These are phyloP conservation scores for Selenia dentaria DNA, from an alignment of 2,888 invertebrate species.

Conservation along the genomic window DNA sequence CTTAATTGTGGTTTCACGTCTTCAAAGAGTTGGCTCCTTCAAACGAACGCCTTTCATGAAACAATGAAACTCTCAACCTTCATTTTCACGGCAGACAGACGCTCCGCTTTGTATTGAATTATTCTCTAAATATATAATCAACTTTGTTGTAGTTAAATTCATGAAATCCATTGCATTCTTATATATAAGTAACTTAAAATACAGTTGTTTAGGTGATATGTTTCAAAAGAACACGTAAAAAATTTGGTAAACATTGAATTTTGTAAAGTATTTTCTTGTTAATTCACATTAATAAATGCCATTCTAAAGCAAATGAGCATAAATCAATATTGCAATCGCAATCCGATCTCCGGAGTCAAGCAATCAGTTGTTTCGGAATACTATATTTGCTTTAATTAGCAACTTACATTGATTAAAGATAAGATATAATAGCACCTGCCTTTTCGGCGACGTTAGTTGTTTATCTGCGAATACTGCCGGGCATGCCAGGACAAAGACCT, in stretches of 20 bases:
- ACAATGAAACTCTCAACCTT: constrained; percentile 65
- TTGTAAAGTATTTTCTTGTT: too few species aligned
- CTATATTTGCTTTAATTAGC: constrained; percentile 72
- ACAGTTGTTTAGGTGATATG: too few species aligned
- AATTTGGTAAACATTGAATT: too few species aligned
- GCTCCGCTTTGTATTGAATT: constrained; percentile 33
- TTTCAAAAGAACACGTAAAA: too few species aligned
- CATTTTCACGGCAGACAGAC: constrained; percentile 56
- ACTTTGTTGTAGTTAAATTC: too few species aligned
- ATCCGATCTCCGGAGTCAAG: constrained; percentile 45
- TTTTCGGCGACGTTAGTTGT: constrained; percentile 57
- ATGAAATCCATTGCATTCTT: too few species aligned
- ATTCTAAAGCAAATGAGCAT: constrained; percentile 30
- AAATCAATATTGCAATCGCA: constrained; percentile 45
- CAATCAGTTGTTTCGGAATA: constrained; percentile 42
- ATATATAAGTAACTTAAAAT: too few species aligned
- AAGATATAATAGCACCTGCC: constrained; percentile 68
- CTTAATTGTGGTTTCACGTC: constrained; percentile 79
- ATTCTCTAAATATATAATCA: too few species aligned
- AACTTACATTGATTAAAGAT: constrained; percentile 65
- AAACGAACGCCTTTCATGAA: constrained; percentile 54
- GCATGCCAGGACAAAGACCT: constrained; percentile 63
- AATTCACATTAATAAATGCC: too few species aligned
- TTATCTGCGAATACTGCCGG: constrained; percentile 66
- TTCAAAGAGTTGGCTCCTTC: constrained; percentile 80